These are phyloP conservation scores for Anoncus sp. DNA, from an alignment of 2,888 invertebrate genomes.

Conservation along the genomic window DNA sequence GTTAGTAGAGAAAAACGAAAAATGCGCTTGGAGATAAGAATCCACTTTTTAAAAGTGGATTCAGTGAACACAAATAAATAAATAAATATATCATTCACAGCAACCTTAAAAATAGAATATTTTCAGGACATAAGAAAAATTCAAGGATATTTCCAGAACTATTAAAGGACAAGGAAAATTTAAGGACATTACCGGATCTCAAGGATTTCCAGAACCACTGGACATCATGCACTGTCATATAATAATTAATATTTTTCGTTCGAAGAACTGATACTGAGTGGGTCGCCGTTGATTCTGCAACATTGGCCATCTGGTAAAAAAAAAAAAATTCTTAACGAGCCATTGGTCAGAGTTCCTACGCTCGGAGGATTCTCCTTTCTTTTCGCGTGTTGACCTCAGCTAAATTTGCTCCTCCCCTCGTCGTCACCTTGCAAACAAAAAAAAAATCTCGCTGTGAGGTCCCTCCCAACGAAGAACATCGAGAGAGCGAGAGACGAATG, in stretches of 20 bases:
- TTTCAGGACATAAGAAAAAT: too few relatives aligned
- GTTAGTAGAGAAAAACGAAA: too few relatives aligned
- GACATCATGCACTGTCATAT: neutral
- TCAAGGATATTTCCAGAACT: too few relatives aligned
- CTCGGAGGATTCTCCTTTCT: conserved; percentile 9
- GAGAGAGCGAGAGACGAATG: conserved; percentile 48
- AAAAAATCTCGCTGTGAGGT: conserved; percentile 14
- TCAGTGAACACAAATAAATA: neutral
- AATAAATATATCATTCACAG: too few relatives aligned
- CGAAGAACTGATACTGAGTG: neutral
- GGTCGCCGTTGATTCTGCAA: too few relatives aligned
- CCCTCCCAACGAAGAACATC: conserved; percentile 32
- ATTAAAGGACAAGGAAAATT: too few relatives aligned
- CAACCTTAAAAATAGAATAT: too few relatives aligned
- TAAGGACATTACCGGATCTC: too few relatives aligned
- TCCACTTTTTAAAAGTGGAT: conserved; percentile 35
- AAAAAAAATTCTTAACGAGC: neutral
- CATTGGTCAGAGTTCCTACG: neutral
- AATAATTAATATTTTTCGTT: neutral
- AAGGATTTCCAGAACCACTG: too few relatives aligned
- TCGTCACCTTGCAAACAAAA: conserved; percentile 23
- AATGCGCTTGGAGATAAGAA: too few relatives aligned
- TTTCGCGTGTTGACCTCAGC: conserved; percentile 46
- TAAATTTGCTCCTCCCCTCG: conserved; percentile 38
- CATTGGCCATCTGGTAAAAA: neutral